Evolutionary conservation across 92 coral and sea anemone genomes (phyloP).

Genomic region (Diadumene lineata): DNA sequence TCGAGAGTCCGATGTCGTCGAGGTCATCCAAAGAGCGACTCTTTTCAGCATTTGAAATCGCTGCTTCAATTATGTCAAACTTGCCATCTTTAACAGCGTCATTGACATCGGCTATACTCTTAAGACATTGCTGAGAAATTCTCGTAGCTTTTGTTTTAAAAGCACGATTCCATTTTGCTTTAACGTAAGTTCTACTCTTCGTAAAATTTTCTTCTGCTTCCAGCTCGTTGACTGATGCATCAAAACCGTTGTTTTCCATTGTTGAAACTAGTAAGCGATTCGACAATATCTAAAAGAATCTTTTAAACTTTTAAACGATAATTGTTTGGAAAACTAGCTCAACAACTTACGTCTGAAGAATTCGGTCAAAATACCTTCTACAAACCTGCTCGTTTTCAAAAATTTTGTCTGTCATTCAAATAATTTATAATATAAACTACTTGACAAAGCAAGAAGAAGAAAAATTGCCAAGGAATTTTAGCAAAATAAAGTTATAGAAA

Average conservation of each 20-base stretch:
- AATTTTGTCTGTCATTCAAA: no score
- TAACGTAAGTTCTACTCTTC: not conserved
- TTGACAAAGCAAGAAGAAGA: no score
- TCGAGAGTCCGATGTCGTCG: conserved; percentile 35
- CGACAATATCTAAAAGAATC: no score
- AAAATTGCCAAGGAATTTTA: no score
- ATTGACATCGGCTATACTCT: conserved; percentile 12
- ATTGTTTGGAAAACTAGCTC: no score
- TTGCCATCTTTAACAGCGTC: conserved; percentile 55
- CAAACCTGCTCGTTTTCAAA: no score
- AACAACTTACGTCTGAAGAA: no score
- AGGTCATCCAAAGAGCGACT: conserved; percentile 26
- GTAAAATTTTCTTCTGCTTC: not conserved
- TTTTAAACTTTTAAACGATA: no score
- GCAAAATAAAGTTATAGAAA: no score
- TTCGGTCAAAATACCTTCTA: no score
- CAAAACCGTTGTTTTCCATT: not conserved
- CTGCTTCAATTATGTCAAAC: conserved; percentile 32
- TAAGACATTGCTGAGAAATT: not conserved
- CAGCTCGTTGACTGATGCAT: not conserved
- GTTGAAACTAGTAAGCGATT: no score
- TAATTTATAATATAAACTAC: no score
- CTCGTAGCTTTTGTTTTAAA: not conserved
- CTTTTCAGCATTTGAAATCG: conserved; percentile 20
- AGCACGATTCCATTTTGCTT: conserved; percentile 5